These are phyloP conservation scores for Heliangelus exortis DNA, from an alignment of 2,797 vertebrate genomes.

Conservation along the genomic window DNA sequence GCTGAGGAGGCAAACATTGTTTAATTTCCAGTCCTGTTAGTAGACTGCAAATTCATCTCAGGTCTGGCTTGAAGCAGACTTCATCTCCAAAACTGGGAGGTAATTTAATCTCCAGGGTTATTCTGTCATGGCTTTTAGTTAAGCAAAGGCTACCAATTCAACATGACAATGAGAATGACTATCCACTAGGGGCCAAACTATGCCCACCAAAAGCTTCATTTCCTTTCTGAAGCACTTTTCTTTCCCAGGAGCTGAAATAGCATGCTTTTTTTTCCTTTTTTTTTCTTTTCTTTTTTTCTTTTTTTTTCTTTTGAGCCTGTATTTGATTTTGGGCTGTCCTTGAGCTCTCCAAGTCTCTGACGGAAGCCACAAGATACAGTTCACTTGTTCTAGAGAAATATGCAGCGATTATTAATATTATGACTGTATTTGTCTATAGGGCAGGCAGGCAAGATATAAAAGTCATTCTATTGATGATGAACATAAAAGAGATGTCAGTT, in stretches of 20 bases:
- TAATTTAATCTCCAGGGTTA: slow-evolving; percentile 56
- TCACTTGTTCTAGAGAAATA: slow-evolving; percentile 3
- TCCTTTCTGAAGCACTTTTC: slow-evolving; percentile 31
- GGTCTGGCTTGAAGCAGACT: slow-evolving; percentile 47
- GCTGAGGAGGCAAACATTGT: slow-evolving; percentile 21
- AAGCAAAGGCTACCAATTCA: slow-evolving; percentile 57
- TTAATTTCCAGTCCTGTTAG: slow-evolving; percentile 34
- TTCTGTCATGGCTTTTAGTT: slow-evolving; percentile 45
- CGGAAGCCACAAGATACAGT: slow-evolving; percentile 11
- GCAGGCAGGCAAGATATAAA: neutral
- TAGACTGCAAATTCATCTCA: slow-evolving; percentile 43
- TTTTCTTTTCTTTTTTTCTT: neutral
- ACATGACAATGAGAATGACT: slow-evolving; percentile 64
- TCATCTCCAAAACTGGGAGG: slow-evolving; percentile 46
- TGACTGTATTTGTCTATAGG: neutral
- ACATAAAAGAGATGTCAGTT: slow-evolving; percentile 1
- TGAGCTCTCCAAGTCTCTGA: slow-evolving; percentile 27
- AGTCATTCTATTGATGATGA: slow-evolving; percentile 1
- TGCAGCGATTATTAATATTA: slow-evolving; percentile 16
- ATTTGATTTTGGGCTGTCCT: slow-evolving; percentile 51
- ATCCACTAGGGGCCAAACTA: slow-evolving; percentile 64
- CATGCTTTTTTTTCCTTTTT: neutral
- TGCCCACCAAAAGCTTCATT: slow-evolving; percentile 53
- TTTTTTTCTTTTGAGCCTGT: neutral
- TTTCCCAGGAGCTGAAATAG: slow-evolving; percentile 24